Evolutionary conservation across 1,140 invertebrate species (phyloP).

Genomic region (Panulirus ornatus): DNA sequence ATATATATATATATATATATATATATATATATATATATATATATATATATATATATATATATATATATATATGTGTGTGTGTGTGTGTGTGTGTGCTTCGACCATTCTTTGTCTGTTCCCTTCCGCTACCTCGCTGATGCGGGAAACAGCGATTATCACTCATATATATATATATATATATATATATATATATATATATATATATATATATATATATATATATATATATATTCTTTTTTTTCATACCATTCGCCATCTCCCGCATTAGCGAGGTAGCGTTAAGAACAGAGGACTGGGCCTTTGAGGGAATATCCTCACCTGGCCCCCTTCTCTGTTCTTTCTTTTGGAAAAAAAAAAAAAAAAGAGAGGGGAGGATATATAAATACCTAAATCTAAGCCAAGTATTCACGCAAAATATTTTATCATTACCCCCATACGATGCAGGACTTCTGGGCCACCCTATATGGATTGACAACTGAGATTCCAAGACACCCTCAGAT

Average conservation of each 20-base stretch:
- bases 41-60: slow-evolving; percentile 30
- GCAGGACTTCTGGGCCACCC: no score
- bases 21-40: slow-evolving; percentile 28
- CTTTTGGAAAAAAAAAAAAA: no score
- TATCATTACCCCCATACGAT: no score
- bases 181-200: slow-evolving; percentile 7
- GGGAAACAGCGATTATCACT: no score
- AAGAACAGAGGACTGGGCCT: no score
- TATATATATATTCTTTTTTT: no score
- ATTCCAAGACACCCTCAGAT: background rate
- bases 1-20: background rate
- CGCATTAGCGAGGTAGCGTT: no score
- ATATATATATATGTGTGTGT: slow-evolving; percentile 34
- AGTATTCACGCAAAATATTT: background rate
- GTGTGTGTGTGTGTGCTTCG: background rate
- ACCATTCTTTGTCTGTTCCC: background rate
- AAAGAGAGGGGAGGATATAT: background rate
- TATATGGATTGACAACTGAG: background rate
- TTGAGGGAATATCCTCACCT: no score
- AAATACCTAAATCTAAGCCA: background rate
- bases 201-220: background rate
- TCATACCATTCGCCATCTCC: no score
- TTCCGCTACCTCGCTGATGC: no score
- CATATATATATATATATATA: no score
- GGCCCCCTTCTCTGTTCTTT: no score